Evolutionary conservation across 2,888 invertebrate species (phyloP).

Genomic region (Chironomus tentans): DNA sequence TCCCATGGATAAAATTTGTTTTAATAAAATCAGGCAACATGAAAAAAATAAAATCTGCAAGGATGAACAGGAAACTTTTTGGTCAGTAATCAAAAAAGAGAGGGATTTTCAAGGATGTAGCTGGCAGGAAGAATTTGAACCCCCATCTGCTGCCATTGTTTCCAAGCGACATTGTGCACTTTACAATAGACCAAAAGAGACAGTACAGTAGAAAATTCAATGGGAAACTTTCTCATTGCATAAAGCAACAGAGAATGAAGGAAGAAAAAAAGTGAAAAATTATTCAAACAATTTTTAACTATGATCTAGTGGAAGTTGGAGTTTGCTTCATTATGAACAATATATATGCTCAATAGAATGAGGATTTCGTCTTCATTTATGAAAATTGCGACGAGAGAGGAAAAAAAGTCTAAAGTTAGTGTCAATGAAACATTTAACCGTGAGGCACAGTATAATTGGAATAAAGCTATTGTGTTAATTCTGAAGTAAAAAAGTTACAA

Average conservation of each 20-base stretch:
- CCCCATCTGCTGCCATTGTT: not conserved
- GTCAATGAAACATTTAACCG: not conserved
- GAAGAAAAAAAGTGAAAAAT: not conserved
- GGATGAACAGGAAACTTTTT: not conserved
- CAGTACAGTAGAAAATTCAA: not conserved
- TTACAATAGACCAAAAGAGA: not conserved
- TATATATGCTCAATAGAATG: too few relatives aligned
- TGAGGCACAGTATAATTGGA: constrained; percentile 1
- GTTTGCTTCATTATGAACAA: not conserved
- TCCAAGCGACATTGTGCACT: not conserved
- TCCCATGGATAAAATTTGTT: too few relatives aligned
- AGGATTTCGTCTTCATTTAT: too few relatives aligned
- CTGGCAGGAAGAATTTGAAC: not conserved
- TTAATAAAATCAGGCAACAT: not conserved
- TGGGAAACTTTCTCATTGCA: not conserved
- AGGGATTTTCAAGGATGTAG: not conserved
- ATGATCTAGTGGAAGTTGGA: not conserved
- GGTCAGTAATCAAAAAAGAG: not conserved
- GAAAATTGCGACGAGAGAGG: not conserved
- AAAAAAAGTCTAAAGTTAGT: not conserved
- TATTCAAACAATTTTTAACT: constrained; percentile 9
- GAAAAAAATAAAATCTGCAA: not conserved
- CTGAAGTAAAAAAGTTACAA: not conserved
- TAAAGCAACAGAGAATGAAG: not conserved
- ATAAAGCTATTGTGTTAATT: not conserved